Conservation (phyloP, 2,888 invertebrate species). For the Torymus tubicola region DNA sequence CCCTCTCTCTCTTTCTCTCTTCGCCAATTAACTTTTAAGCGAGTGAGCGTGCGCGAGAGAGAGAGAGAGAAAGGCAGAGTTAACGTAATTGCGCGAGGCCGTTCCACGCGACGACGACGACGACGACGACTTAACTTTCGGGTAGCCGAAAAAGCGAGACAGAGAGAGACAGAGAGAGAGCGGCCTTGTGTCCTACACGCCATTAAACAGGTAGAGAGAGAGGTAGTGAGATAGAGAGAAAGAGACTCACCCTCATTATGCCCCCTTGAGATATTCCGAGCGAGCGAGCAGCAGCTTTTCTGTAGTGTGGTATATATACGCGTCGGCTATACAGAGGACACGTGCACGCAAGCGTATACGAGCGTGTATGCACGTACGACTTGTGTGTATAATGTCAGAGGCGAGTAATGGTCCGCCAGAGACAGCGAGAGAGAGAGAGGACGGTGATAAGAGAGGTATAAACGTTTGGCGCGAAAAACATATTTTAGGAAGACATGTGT, state of each 20-base stretch:
- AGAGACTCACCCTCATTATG: slow-evolving; percentile 50
- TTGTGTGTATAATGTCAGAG: too few species aligned
- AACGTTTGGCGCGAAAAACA: too few species aligned
- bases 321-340: neutral
- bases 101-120: slow-evolving; percentile 34
- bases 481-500: too few species aligned
- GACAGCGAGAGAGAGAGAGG: neutral
- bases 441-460: neutral
- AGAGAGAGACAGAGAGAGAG: neutral
- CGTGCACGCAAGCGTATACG: neutral
- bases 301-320: slow-evolving; percentile 3
- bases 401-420: neutral
- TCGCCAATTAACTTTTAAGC: slow-evolving; percentile 57
- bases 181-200: slow-evolving; percentile 23
- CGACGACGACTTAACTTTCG: slow-evolving; percentile 54
- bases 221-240: neutral
- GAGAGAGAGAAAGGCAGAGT: slow-evolving; percentile 32
- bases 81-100: slow-evolving; percentile 52
- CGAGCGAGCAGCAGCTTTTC: slow-evolving; percentile 22
- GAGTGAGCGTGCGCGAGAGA: too few species aligned
- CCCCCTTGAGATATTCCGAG: slow-evolving; percentile 41
- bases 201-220: slow-evolving; percentile 39
- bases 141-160: slow-evolving; percentile 34
- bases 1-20: slow-evolving; percentile 12
- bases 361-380: neutral